Conservation (phyloP, 2,113 vertebrate genomes). For the Actinemys pallida region DNA sequence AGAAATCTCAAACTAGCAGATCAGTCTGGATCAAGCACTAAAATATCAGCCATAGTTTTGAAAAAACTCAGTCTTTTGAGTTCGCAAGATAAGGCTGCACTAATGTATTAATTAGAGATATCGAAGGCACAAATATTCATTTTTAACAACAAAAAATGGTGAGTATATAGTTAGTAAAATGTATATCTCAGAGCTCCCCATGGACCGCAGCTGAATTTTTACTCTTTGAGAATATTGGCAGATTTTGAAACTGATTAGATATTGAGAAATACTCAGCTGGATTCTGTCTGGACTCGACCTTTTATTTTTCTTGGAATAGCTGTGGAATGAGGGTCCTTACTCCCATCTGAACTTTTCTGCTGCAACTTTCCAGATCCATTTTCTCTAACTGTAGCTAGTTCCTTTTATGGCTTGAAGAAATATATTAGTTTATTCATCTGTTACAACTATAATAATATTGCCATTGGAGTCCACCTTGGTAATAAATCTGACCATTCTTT, state of each 20-base stretch:
- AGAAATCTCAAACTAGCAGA: conserved; percentile 14
- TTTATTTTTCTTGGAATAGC: conserved; percentile 40
- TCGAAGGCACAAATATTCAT: not conserved
- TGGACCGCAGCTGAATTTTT: not conserved
- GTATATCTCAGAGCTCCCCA: not conserved
- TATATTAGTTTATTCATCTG: conserved; percentile 78
- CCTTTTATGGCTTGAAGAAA: conserved; percentile 73
- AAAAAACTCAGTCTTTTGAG: conserved; percentile 1
- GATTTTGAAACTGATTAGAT: not conserved
- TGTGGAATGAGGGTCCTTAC: conserved; percentile 22
- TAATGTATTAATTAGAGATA: not conserved
- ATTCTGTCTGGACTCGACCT: not conserved
- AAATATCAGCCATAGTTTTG: not conserved
- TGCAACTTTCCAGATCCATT: conserved; percentile 65
- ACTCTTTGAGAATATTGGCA: not conserved
- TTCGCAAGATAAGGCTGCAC: not conserved
- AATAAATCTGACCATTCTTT: conserved; percentile 77
- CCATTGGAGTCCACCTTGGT: conserved; percentile 63
- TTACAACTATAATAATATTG: conserved; percentile 78
- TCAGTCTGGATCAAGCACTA: conserved; percentile 13
- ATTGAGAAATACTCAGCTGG: not conserved
- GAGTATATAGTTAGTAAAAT: not conserved
- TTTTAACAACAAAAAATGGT: fast-evolving
- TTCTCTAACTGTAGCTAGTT: conserved; percentile 64
- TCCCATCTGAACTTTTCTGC: conserved; percentile 41